Evolutionary conservation across 2,113 vertebrate genomes (phyloP).

Genomic region (Ammodytes dubius): DNA sequence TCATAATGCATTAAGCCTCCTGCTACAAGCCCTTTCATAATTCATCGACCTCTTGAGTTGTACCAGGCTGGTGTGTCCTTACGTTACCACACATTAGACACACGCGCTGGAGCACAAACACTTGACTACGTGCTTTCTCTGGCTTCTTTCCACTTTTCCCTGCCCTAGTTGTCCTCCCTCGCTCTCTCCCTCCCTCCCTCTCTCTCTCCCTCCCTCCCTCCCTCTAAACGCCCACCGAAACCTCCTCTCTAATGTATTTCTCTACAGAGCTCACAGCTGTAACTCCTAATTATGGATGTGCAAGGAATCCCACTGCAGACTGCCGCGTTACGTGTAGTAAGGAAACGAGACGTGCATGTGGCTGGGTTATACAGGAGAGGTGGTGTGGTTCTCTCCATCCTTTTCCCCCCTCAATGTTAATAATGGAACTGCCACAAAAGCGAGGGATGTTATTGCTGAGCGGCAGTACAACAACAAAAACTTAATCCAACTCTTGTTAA

Average conservation of each 20-base stretch:
- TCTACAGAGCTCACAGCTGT: constrained; percentile 21
- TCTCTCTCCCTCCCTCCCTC: not conserved
- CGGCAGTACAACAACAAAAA: constrained; percentile 19
- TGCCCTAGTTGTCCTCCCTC: not conserved
- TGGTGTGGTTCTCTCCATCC: not conserved
- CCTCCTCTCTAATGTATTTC: constrained; percentile 31
- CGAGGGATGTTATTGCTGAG: constrained; percentile 37
- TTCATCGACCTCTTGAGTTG: constrained; percentile 36
- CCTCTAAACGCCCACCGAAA: constrained; percentile 10
- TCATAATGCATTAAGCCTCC: constrained; percentile 29
- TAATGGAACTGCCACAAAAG: constrained; percentile 49
- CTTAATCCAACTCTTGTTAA: constrained; percentile 17
- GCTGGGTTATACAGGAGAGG: not conserved
- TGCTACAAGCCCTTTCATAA: constrained; percentile 40
- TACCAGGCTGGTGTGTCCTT: not conserved
- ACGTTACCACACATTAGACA: constrained; percentile 8
- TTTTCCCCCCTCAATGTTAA: constrained; percentile 21
- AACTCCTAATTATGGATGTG: constrained; percentile 31
- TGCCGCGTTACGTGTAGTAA: not conserved
- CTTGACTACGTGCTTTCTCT: not conserved
- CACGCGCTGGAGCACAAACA: constrained; percentile 16
- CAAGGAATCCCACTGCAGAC: constrained; percentile 19
- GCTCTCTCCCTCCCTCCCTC: not conserved
- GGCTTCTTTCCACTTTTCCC: constrained; percentile 29
- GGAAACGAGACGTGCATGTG: not conserved